phyloP scores from a whole-genome alignment of 2,113 vertebrate species.

The Eulacestoma nigropectus region DNA sequence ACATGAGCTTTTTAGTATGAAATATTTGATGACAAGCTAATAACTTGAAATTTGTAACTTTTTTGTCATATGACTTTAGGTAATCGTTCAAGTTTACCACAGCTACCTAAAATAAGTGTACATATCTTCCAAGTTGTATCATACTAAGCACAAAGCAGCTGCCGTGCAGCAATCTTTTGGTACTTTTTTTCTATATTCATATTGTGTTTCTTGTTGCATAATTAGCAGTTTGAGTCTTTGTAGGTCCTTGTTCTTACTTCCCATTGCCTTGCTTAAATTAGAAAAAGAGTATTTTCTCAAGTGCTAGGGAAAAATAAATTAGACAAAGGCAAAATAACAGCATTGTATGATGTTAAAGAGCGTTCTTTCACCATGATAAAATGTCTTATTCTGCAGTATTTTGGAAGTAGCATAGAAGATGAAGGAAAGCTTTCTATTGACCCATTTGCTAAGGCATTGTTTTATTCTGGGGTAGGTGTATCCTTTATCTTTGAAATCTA shows the following conservation, averaged over 20 bases:
- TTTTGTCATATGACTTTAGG: background rate
- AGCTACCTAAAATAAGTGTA: background rate
- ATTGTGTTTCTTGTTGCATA: background rate
- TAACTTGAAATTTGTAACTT: background rate
- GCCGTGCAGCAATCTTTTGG: background rate
- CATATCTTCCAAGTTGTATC: background rate
- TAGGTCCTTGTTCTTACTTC: background rate
- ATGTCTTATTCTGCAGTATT: background rate
- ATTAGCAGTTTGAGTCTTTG: background rate
- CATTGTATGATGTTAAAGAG: background rate
- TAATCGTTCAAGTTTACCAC: background rate
- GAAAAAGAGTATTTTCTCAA: background rate
- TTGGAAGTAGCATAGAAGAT: background rate
- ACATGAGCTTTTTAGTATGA: background rate
- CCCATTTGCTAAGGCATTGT: background rate
- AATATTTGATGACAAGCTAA: background rate
- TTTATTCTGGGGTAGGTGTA: background rate
- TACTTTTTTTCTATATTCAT: background rate
- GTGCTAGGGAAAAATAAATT: background rate
- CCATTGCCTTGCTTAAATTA: background rate
- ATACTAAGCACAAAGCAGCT: background rate
- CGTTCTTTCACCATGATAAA: background rate
- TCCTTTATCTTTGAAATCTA: background rate
- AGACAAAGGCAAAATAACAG: background rate
- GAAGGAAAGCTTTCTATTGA: background rate